These are phyloP conservation scores for Drosophila algonquin DNA, from an alignment of 2,888 invertebrate genomes.

Conservation along the genomic window DNA sequence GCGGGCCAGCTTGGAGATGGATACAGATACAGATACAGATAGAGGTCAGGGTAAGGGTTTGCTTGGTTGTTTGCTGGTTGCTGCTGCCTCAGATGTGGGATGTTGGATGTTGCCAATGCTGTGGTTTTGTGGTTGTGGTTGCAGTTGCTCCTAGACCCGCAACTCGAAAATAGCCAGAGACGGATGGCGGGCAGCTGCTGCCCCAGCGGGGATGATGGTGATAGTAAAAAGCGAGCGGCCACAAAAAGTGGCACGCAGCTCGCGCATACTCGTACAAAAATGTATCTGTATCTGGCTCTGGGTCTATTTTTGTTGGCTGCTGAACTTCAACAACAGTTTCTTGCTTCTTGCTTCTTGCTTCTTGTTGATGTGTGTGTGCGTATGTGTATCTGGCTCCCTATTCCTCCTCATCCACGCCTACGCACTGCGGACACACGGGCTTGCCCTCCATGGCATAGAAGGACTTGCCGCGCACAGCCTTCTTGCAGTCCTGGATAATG, in stretches of 20 bases:
- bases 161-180: conserved; percentile 73
- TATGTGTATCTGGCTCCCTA: conserved; percentile 59
- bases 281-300: conserved; percentile 41
- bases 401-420: conserved; percentile 95
- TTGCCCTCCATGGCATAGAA: conserved; percentile 99
- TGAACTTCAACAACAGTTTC: conserved; percentile 61
- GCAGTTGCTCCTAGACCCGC: conserved; percentile 50
- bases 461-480: conserved; percentile 95
- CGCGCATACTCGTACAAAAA: conserved; percentile 40
- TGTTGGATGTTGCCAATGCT: conserved; percentile 18
- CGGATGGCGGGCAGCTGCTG: conserved; percentile 59
- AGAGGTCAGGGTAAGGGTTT: conserved; percentile 5
- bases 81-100: conserved; percentile 11
- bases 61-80: conserved; percentile 4
- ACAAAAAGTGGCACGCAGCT: conserved; percentile 44
- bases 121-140: conserved; percentile 16
- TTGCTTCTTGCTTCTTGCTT: conserved; percentile 24
- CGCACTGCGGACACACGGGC: conserved; percentile 97
- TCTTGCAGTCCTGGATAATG: conserved; percentile 93
- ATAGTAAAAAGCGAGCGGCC: conserved; percentile 31
- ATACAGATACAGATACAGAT: not conserved
- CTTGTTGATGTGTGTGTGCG: conserved; percentile 15
- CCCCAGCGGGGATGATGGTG: conserved; percentile 25
- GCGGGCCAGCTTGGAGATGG: conserved; percentile 40
- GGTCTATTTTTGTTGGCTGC: conserved; percentile 62